Conservation (phyloP, 2,888 invertebrate species). For the Campoletis raptor region DNA sequence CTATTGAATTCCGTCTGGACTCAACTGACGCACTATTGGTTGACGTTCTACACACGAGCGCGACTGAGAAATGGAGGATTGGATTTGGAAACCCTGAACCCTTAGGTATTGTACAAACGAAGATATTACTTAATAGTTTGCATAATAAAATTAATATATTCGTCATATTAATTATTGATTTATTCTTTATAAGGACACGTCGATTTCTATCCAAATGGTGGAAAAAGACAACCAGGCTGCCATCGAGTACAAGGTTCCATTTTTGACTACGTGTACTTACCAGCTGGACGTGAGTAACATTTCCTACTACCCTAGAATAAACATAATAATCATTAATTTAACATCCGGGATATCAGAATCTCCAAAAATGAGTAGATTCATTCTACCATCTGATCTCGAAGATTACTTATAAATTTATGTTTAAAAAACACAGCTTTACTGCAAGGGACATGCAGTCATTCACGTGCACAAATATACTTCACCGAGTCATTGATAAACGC, state of each 20-base stretch:
- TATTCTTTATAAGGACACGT: constrained; percentile 85
- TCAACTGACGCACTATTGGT: constrained; percentile 87
- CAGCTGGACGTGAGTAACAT: constrained; percentile 83
- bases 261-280: constrained; percentile 82
- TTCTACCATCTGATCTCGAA: background rate
- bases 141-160: background rate
- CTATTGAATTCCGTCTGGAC: constrained; percentile 86
- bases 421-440: constrained; percentile 83
- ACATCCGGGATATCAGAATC: background rate
- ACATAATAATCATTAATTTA: background rate
- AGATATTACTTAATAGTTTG: background rate
- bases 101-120: constrained; percentile 84
- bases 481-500: constrained; percentile 86
- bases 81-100: constrained; percentile 87
- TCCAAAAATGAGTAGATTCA: background rate
- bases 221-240: constrained; percentile 89
- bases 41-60: constrained; percentile 89
- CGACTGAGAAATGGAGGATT: constrained; percentile 85
- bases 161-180: background rate
- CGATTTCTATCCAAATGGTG: constrained; percentile 90
- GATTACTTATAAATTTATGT: background rate
- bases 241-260: constrained; percentile 78
- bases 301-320: background rate
- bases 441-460: constrained; percentile 88
- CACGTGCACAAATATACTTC: constrained; percentile 87